Conservation (phyloP, 2,797 vertebrate genomes). For the Acestrorhynchus altus region DNA sequence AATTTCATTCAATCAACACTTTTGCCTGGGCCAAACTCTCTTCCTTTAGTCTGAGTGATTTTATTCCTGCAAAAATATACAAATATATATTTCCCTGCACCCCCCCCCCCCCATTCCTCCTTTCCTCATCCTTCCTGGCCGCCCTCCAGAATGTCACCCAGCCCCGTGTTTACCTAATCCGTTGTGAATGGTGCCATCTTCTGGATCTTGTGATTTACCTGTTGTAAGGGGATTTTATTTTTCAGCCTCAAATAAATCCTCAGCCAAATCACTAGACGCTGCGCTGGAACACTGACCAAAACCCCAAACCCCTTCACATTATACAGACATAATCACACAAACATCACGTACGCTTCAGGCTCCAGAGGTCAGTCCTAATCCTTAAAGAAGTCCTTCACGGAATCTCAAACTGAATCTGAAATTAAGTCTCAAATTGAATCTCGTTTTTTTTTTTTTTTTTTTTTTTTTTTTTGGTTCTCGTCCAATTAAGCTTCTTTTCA, state of each 20-base stretch:
- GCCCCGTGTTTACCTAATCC: slow-evolving; percentile 2
- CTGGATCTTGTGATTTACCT: slow-evolving; percentile 42
- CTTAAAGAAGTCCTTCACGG: neutral
- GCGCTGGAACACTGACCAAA: neutral
- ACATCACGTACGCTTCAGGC: neutral
- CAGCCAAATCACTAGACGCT: neutral
- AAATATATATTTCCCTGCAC: neutral
- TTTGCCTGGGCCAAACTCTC: slow-evolving; percentile 45
- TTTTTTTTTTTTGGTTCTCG: neutral
- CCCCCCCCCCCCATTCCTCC: neutral
- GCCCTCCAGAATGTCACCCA: slow-evolving; percentile 15
- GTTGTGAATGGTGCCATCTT: slow-evolving; percentile 60
- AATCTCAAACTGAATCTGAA: neutral
- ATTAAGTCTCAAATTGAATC: neutral
- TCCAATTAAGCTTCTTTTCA: slow-evolving; percentile 38
- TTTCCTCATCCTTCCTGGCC: slow-evolving; percentile 22
- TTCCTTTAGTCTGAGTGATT: slow-evolving; percentile 7
- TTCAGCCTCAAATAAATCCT: neutral
- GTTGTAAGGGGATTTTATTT: neutral
- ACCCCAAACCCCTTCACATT: neutral
- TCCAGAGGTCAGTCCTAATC: neutral
- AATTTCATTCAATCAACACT: slow-evolving; percentile 60
- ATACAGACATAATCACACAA: slow-evolving; percentile 1
- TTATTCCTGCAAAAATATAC: slow-evolving; percentile 18
- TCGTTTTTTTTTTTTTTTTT: neutral